Conservation (phyloP, 2,113 vertebrate genomes). For the Proteles cristata region DNA sequence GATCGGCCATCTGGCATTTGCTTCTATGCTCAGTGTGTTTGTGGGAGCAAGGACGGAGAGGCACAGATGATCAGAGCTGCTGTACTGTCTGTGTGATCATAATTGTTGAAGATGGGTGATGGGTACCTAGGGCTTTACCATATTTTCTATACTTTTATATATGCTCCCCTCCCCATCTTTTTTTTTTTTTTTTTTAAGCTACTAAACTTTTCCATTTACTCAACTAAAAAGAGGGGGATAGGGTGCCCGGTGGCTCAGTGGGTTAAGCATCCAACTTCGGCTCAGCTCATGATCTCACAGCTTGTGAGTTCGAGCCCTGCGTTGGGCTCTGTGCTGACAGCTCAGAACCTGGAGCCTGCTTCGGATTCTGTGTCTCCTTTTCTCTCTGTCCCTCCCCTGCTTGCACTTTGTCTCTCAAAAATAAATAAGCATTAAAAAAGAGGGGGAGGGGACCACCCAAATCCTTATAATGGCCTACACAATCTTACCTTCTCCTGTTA, state of each 20-base stretch:
- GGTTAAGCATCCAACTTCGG: too few species aligned
- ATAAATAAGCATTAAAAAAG: too few species aligned
- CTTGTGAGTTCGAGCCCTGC: too few species aligned
- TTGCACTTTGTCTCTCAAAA: too few species aligned
- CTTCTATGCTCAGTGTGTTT: background rate
- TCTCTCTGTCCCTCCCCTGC: too few species aligned
- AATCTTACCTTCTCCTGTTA: background rate
- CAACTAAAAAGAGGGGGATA: background rate
- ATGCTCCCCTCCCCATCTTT: background rate
- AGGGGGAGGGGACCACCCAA: background rate
- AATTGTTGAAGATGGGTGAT: background rate
- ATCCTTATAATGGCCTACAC: background rate
- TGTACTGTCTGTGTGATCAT: fast-evolving
- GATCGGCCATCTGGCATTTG: background rate
- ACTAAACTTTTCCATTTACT: background rate
- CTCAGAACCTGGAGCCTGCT: too few species aligned
- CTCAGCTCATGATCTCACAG: too few species aligned
- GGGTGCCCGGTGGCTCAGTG: too few species aligned
- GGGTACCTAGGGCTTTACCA: background rate
- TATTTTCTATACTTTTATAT: background rate
- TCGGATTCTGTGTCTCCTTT: too few species aligned
- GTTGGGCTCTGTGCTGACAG: too few species aligned
- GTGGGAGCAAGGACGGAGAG: fast-evolving
- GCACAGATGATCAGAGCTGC: background rate
- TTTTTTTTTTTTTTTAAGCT: background rate